Conservation (phyloP, 2,888 invertebrate genomes). For the Thelaira solivaga region DNA sequence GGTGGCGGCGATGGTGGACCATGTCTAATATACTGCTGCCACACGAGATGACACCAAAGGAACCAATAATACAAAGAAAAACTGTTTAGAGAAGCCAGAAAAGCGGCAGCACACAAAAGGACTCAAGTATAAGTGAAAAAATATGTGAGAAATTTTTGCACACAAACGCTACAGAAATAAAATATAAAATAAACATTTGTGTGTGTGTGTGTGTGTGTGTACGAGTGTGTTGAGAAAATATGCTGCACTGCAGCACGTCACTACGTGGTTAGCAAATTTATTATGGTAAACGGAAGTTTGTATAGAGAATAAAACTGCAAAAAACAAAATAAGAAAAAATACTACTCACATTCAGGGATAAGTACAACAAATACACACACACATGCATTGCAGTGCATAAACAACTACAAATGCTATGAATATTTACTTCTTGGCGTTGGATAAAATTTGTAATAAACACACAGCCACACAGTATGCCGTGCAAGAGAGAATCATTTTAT, state of each 20-base stretch:
- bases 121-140: constrained; percentile 35
- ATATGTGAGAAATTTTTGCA: constrained; percentile 48
- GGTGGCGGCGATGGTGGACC: constrained; percentile 66
- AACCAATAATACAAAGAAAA: constrained; percentile 24
- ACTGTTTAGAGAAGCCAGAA: constrained; percentile 19
- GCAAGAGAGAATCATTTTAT: constrained; percentile 44
- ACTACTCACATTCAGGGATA: constrained; percentile 5
- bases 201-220: too few relatives aligned
- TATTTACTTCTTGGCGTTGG: constrained; percentile 61
- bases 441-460: constrained; percentile 36
- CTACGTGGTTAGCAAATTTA: constrained; percentile 76
- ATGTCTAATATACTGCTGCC: constrained; percentile 50
- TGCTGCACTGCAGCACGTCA: constrained; percentile 71
- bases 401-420: constrained; percentile 52
- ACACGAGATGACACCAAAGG: constrained; percentile 49
- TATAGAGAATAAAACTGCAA: constrained; percentile 33
- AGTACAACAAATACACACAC: background rate
- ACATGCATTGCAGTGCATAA: background rate
- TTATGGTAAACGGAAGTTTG: constrained; percentile 70
- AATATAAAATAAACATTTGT: constrained; percentile 21
- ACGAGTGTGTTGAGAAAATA: constrained; percentile 59
- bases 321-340: background rate
- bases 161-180: constrained; percentile 34
- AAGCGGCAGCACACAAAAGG: constrained; percentile 34
- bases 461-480: constrained; percentile 4